Evolutionary conservation across 2,797 vertebrate genomes (phyloP).

Genomic region (Manis pentadactyla): DNA sequence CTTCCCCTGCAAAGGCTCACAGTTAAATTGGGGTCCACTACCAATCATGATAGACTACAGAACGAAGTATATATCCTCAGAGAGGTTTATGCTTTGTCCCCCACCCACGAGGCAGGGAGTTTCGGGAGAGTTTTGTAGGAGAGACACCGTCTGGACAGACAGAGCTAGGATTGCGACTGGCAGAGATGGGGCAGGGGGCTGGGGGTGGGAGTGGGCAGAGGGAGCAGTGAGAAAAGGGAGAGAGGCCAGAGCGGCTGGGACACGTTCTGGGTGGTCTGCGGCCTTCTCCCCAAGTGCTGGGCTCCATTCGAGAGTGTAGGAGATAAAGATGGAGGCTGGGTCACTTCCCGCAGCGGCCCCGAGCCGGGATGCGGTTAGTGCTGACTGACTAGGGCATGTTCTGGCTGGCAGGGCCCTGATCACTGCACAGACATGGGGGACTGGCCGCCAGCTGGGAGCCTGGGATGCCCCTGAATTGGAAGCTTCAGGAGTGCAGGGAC

Average conservation of each 20-base stretch:
- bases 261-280: neutral
- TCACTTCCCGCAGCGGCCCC: neutral
- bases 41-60: accelerated
- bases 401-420: neutral
- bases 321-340: too few species aligned
- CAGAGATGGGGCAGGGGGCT: neutral
- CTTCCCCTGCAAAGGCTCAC: neutral
- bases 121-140: neutral
- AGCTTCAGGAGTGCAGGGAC: neutral
- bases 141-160: neutral
- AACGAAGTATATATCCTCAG: neutral
- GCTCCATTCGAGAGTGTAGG: accelerated
- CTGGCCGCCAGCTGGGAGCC: neutral
- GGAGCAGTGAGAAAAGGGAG: neutral
- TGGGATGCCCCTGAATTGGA: neutral
- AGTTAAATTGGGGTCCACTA: neutral
- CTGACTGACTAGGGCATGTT: neutral
- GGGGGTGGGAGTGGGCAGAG: neutral
- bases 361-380: accelerated
- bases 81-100: too few species aligned
- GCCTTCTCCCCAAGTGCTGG: neutral
- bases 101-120: neutral
- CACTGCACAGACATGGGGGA: accelerated
- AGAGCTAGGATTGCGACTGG: neutral
- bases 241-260: neutral